These are phyloP conservation scores for Coptodon rendalli DNA, from an alignment of 2,113 vertebrate genomes.

Conservation along the genomic window DNA sequence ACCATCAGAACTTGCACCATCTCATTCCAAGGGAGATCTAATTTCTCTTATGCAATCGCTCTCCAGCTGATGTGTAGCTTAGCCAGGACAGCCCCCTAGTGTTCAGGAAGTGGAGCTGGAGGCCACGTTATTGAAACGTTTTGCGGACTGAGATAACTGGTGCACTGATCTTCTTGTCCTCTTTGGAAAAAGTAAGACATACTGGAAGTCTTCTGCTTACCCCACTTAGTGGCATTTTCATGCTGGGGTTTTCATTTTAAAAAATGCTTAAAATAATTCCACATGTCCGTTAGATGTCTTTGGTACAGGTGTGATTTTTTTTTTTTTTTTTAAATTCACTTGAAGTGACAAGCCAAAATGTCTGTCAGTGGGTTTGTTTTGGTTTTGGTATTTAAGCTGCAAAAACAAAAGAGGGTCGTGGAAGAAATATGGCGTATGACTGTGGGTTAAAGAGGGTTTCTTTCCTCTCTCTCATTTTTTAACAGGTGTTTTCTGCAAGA, in stretches of 20 bases:
- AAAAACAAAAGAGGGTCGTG: neutral
- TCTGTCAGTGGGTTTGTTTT: neutral
- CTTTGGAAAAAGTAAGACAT: neutral
- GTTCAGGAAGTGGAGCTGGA: conserved; percentile 17
- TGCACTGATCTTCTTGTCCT: neutral
- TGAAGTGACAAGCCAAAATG: neutral
- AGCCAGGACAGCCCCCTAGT: conserved; percentile 32
- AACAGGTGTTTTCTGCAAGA: neutral
- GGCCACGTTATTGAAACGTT: neutral
- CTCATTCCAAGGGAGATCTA: conserved; percentile 5
- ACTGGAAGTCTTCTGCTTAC: neutral
- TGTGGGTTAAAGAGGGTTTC: neutral
- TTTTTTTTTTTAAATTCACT: neutral
- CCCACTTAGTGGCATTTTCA: neutral
- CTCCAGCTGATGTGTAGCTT: neutral
- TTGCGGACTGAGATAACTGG: neutral
- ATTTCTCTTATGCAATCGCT: conserved; percentile 9
- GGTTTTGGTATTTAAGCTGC: neutral
- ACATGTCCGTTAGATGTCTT: neutral
- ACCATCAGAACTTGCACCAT: neutral
- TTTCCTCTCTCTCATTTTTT: neutral
- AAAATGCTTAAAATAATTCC: neutral
- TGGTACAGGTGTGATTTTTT: neutral
- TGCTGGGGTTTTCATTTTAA: neutral
- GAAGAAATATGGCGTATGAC: neutral